A percentile compares a stretch with the other conserved stretches of the same genome.
These are phyloP conservation scores for Rhopalosiphum nymphaeae DNA, from an alignment of 2,888 invertebrate species.

Conservation along the genomic window DNA sequence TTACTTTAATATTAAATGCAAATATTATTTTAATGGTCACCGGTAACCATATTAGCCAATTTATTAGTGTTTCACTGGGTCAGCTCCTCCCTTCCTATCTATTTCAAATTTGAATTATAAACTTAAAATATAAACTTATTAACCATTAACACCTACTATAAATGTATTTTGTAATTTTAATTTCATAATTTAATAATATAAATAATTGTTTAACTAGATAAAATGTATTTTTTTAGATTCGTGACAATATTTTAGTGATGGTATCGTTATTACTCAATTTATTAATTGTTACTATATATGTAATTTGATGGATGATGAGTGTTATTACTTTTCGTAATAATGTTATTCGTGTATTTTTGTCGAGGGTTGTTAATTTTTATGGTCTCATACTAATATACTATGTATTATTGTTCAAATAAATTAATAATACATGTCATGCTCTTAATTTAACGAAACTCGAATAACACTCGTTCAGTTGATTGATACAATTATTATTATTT, in stretches of 20 bases:
- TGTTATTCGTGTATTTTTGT: slow-evolving; percentile 21
- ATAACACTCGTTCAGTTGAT: neutral
- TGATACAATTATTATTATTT: neutral
- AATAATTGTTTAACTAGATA: neutral
- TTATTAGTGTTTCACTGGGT: neutral
- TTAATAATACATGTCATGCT: neutral
- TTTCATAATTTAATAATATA: neutral
- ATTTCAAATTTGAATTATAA: neutral
- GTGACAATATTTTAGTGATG: neutral
- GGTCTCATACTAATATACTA: slow-evolving; percentile 32
- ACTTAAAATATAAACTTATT: neutral
- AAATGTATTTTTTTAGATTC: slow-evolving; percentile 17
- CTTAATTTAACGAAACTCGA: neutral
- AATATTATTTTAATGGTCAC: neutral
- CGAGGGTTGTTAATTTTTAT: slow-evolving; percentile 34
- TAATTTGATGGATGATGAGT: neutral
- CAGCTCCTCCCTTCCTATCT: neutral
- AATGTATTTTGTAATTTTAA: neutral
- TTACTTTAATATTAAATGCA: neutral
- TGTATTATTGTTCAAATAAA: slow-evolving; percentile 26
- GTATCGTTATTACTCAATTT: neutral
- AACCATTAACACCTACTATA: neutral
- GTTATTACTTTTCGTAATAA: slow-evolving; percentile 7
- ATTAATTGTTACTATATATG: slow-evolving; percentile 1
- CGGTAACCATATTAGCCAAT: neutral